A percentile compares a stretch with the other conserved stretches of the same genome.
These are phyloP conservation scores for Zaprionus taronus DNA, from an alignment of 1,140 invertebrate genomes.

Conservation along the genomic window DNA sequence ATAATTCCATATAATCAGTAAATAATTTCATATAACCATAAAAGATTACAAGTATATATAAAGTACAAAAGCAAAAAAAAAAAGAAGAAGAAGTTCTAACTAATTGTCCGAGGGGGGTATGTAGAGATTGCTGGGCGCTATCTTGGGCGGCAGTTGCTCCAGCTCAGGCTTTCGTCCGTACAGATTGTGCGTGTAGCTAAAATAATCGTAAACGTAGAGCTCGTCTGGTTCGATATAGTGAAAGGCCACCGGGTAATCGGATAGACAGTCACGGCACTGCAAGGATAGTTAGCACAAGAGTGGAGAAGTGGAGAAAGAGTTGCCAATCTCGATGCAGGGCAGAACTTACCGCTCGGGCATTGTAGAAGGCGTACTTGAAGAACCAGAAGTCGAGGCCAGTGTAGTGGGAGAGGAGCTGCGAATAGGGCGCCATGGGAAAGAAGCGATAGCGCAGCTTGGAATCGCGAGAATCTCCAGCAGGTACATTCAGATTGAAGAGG, in stretches of 20 bases:
- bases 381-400: conserved; percentile 58
- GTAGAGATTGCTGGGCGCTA: conserved; percentile 41
- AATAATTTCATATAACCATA: too few relatives aligned
- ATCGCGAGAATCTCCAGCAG: conserved; percentile 94
- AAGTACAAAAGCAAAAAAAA: neutral
- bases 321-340: neutral
- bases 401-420: conserved; percentile 40
- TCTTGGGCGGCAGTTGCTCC: conserved; percentile 51
- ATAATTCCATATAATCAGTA: too few relatives aligned
- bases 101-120: conserved; percentile 64
- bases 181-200: conserved; percentile 96
- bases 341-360: conserved; percentile 87
- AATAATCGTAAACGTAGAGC: conserved; percentile 97
- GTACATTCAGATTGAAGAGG: conserved; percentile 92
- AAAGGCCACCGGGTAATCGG: conserved; percentile 97
- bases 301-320: neutral
- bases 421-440: conserved; percentile 80
- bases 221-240: conserved; percentile 96
- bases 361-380: conserved; percentile 85
- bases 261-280: conserved; percentile 96
- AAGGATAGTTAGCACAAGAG: conserved; percentile 49
- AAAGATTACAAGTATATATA: neutral
- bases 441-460: conserved; percentile 92
- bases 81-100: neutral
- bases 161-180: conserved; percentile 86